Evolutionary conservation across 2,113 vertebrate species (phyloP).

Genomic region (Brachyhypopomus occidentalis): DNA sequence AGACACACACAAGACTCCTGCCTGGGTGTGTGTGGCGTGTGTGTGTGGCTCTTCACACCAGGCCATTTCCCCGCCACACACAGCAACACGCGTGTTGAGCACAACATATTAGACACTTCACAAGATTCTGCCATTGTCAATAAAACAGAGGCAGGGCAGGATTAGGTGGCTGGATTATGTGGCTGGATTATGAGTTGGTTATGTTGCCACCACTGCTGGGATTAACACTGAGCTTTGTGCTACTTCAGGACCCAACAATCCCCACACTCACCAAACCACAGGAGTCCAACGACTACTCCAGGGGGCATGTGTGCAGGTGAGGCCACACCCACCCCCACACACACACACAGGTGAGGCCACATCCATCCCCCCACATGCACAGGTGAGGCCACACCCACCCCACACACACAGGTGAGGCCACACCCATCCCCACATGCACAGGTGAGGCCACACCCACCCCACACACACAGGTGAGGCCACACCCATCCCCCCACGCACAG

Average conservation of each 20-base stretch:
- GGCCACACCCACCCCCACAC: too few relatives aligned
- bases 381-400: too few relatives aligned
- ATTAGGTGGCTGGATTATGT: slow-evolving; percentile 55
- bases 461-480: too few relatives aligned
- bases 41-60: slow-evolving; percentile 27
- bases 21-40: slow-evolving; percentile 13
- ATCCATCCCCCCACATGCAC: too few relatives aligned
- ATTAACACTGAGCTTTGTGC: slow-evolving; percentile 50
- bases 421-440: too few relatives aligned
- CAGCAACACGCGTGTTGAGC: slow-evolving; percentile 56
- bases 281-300: too few relatives aligned
- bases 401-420: too few relatives aligned
- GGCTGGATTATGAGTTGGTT: slow-evolving; percentile 49
- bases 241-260: slow-evolving; percentile 40
- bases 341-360: too few relatives aligned
- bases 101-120: slow-evolving; percentile 54
- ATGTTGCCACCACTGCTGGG: slow-evolving; percentile 48
- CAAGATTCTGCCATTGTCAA: slow-evolving; percentile 50
- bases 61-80: slow-evolving; percentile 46
- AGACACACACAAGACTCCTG: slow-evolving; percentile 34
- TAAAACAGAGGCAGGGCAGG: slow-evolving; percentile 51
- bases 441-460: too few relatives aligned
- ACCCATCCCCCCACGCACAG: too few relatives aligned
- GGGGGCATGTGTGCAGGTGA: neutral
- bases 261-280: slow-evolving; percentile 37